These are phyloP conservation scores for Anoncus sp. DNA, from an alignment of 2,888 invertebrate species.

Conservation along the genomic window DNA sequence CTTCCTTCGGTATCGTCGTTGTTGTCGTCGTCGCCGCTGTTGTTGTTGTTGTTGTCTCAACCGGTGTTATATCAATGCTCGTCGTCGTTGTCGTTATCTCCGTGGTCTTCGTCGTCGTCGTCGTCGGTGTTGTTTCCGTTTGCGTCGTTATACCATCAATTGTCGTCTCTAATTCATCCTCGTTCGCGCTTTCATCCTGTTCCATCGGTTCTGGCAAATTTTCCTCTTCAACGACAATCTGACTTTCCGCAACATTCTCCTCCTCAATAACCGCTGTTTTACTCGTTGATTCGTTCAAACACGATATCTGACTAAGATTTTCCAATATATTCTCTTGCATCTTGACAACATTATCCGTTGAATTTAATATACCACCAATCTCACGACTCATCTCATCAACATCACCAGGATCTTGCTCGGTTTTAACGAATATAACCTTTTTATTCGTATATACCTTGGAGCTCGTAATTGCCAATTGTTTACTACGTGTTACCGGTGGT, in stretches of 20 bases:
- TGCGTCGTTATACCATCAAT: conserved; percentile 40
- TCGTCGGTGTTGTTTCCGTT: neutral
- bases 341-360: conserved; percentile 78
- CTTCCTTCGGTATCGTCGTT: conserved; percentile 10
- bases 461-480: conserved; percentile 66
- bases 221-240: conserved; percentile 16
- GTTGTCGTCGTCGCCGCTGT: neutral
- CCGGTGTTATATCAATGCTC: no score
- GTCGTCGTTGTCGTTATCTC: conserved; percentile 9
- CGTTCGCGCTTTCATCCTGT: conserved; percentile 44
- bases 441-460: conserved; percentile 79
- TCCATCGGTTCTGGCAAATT: conserved; percentile 56
- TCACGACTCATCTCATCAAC: conserved; percentile 81
- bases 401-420: conserved; percentile 70
- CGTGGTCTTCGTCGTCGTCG: conserved; percentile 14
- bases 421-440: conserved; percentile 76
- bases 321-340: conserved; percentile 80
- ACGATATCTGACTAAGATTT: conserved; percentile 77
- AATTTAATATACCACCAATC: conserved; percentile 79
- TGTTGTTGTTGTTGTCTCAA: conserved; percentile 2
- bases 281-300: neutral
- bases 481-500: conserved; percentile 45
- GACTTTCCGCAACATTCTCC: conserved; percentile 16
- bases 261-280: conserved; percentile 1
- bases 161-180: conserved; percentile 22